phyloP scores from a whole-genome alignment of 2,113 vertebrate genomes.

The Melierax canorus region DNA sequence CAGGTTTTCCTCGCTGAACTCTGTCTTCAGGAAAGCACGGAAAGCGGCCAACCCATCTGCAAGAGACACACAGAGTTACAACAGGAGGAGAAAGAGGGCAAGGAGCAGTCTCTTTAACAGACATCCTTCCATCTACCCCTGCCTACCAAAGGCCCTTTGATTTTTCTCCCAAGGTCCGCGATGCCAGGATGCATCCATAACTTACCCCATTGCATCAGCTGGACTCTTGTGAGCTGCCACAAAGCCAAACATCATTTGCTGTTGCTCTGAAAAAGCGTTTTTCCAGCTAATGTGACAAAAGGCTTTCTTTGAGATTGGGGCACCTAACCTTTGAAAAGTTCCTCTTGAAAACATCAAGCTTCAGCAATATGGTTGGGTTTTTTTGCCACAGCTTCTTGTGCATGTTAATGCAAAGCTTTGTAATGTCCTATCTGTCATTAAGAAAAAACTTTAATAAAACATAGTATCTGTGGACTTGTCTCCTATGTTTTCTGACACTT shows the following conservation, averaged over 20 bases:
- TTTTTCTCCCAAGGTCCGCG: background rate
- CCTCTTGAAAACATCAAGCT: background rate
- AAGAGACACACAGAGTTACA: background rate
- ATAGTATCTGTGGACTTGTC: background rate
- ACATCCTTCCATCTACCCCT: too few species aligned
- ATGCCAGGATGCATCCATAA: rapidly evolving
- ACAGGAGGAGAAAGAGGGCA: background rate
- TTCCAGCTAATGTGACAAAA: background rate
- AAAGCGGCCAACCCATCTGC: constrained; percentile 92
- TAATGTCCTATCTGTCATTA: background rate
- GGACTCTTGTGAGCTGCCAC: background rate
- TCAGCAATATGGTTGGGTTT: rapidly evolving
- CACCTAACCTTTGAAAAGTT: background rate
- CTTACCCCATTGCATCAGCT: background rate
- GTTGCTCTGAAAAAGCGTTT: background rate
- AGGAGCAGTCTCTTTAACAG: background rate
- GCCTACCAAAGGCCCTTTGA: background rate
- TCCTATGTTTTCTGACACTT: constrained; percentile 20
- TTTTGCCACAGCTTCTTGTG: background rate
- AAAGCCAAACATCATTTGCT: background rate
- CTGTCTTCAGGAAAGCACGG: constrained; percentile 89
- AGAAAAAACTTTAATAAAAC: background rate
- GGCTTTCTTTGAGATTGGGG: rapidly evolving
- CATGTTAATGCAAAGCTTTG: background rate
- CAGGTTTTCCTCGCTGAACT: constrained; percentile 98